Evolutionary conservation across 1,140 invertebrate genomes (phyloP).

Genomic region (Zaprionus kolodkinae): DNA sequence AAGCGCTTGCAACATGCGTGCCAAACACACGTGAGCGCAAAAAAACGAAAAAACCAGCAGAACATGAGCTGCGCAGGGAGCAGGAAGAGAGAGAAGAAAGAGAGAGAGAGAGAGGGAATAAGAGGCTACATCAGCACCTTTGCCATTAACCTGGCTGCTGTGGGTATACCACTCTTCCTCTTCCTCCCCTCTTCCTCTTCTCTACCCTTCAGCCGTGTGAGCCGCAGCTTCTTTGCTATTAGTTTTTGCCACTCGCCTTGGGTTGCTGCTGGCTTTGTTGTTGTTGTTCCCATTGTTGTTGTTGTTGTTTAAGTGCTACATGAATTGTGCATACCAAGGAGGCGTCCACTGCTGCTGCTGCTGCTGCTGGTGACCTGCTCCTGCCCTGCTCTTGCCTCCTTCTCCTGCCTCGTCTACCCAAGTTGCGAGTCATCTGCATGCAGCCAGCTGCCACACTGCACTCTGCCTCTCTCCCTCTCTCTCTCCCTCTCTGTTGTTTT

Average conservation of each 20-base stretch:
- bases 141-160: conserved; percentile 70
- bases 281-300: conserved; percentile 24
- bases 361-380: background rate
- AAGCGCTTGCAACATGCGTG: conserved; percentile 76
- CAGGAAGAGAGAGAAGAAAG: conserved; percentile 2
- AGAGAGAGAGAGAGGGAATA: background rate
- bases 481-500: conserved; percentile 26
- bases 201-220: background rate
- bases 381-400: background rate
- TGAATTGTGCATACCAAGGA: conserved; percentile 81
- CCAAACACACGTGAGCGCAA: conserved; percentile 60
- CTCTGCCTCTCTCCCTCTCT: background rate
- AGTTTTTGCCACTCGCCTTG: conserved; percentile 64
- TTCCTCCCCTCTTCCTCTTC: background rate
- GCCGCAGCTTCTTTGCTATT: conserved; percentile 68
- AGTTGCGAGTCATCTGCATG: conserved; percentile 51
- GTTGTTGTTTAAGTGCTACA: conserved; percentile 76
- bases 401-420: background rate
- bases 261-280: background rate
- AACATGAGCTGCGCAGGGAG: conserved; percentile 14
- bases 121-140: conserved; percentile 63
- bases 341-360: conserved; percentile 34
- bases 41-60: conserved; percentile 15
- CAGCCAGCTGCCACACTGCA: conserved; percentile 11
- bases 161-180: background rate